Base-by-base conservation (phyloP, 1,140 invertebrate species). In the Psilanteris sp. region DNA sequence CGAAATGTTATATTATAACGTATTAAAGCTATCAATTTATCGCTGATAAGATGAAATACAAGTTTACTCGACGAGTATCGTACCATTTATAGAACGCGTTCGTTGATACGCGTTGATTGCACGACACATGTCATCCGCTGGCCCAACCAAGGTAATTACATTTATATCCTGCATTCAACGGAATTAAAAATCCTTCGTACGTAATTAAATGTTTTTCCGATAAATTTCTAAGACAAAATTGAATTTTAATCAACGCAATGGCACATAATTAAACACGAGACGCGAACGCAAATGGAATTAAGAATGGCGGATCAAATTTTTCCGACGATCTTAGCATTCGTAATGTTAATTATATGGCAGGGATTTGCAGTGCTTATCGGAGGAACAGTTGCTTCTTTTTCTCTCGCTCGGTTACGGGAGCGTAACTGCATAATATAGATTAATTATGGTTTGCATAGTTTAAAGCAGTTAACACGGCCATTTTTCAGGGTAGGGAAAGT, bases 31-130 rank as follows among this genome's bases (percentile, higher is more conserved):
- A 67, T 74, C 71, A 74, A 74, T 67, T 74, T 61, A 68, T 68
- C 62, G 61, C 26, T 57, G 71, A 75, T 75, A 68, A 75, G 72
- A 75, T 68, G 72, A 75, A 68, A 75, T 75, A 75, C 72, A 62
- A 62, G 62, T 75, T 75, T 50, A 24, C 55, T 46, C 32, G 15
- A 10, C 27, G 26, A 27, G 24, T 54, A 48, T 39, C 57, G 26
- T 32, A 32, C 34, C 59, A 73, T 52, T 73, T 74, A 74, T 59
- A 61, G 61, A 52, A 22, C 13, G 7, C 16, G 27, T 24, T n/a
- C n/a, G n/a, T 32, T 68, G 52, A 55, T 41, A 62, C 14, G 18
- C 57, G 68, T 57, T 72, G 68, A 72, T 64, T 67, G 48, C 55
- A 27, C 55, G 39, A 62, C 62, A 64, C 62, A 64, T 72, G 64